Evolutionary conservation across 2,113 vertebrate genomes (phyloP).

Genomic region (Myxocyprinus asiaticus): DNA sequence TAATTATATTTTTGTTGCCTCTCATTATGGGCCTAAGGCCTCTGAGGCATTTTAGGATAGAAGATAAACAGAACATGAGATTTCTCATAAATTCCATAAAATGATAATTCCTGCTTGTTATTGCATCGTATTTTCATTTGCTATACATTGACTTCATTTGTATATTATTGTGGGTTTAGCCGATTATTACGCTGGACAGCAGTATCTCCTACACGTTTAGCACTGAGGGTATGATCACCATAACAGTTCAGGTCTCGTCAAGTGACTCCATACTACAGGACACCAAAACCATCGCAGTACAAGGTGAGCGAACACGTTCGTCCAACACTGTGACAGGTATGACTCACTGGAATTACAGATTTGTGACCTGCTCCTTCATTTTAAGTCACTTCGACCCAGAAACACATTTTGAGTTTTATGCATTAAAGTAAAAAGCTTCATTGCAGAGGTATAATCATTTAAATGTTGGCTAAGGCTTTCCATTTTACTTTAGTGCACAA

Average conservation of each 20-base stretch:
- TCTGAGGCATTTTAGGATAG: background rate
- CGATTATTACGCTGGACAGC: slow-evolving; percentile 88
- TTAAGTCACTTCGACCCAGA: too few species aligned
- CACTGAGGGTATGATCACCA: slow-evolving; percentile 81
- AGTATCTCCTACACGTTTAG: slow-evolving; percentile 85
- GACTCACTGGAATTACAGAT: too few species aligned
- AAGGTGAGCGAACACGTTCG: slow-evolving; percentile 72
- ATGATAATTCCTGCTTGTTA: too few species aligned
- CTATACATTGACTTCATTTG: background rate
- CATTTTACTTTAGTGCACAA: too few species aligned
- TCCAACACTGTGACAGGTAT: too few species aligned
- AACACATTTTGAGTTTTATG: too few species aligned
- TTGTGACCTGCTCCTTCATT: too few species aligned
- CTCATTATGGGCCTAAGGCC: background rate
- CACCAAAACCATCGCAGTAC: slow-evolving; percentile 87
- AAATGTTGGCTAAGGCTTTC: too few species aligned
- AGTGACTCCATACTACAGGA: slow-evolving; percentile 88
- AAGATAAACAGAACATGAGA: slow-evolving; percentile 10
- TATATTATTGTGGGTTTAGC: slow-evolving; percentile 72
- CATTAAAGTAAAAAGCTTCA: too few species aligned
- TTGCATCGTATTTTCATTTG: background rate
- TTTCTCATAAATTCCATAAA: too few species aligned
- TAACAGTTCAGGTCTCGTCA: slow-evolving; percentile 91
- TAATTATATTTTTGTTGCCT: slow-evolving; percentile 23
- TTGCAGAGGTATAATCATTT: too few species aligned